Evolutionary conservation across 2,113 vertebrate genomes (phyloP).

Genomic region (Loxodonta africana): DNA sequence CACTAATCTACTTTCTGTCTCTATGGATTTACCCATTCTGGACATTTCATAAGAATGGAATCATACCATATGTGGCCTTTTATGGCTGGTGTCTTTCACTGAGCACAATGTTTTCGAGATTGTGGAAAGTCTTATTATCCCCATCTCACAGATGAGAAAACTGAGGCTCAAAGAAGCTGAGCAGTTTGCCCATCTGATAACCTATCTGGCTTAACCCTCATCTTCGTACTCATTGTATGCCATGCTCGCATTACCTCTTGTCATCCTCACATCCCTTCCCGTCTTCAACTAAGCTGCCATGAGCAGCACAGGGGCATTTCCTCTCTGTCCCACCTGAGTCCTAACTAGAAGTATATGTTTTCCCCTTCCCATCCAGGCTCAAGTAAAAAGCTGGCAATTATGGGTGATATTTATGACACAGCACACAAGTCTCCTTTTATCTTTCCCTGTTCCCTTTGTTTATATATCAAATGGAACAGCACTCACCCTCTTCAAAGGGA

Average conservation of each 20-base stretch:
- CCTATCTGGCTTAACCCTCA: not conserved
- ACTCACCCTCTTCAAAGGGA: slow-evolving; percentile 47
- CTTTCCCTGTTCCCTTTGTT: slow-evolving; percentile 68
- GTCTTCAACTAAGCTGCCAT: too few species aligned
- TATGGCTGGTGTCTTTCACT: not conserved
- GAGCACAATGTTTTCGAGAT: not conserved
- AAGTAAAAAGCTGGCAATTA: not conserved
- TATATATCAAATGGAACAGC: slow-evolving; percentile 38
- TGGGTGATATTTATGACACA: not conserved
- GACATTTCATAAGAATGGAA: not conserved
- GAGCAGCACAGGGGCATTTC: not conserved
- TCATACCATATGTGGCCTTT: not conserved
- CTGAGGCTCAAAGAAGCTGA: not conserved
- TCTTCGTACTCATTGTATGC: not conserved
- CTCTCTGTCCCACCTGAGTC: not conserved
- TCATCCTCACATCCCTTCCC: accelerated
- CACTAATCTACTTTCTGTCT: not conserved
- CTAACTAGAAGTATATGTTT: accelerated
- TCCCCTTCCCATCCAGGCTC: not conserved
- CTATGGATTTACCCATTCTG: not conserved
- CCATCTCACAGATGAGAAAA: not conserved
- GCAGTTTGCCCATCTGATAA: not conserved
- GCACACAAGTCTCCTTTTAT: slow-evolving; percentile 48
- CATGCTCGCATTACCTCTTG: not conserved
- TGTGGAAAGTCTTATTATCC: not conserved